A percentile compares a stretch with the other conserved stretches of the same genome.
phyloP scores from a whole-genome alignment of 2,888 invertebrate species.

The Lacanobia oleracea region DNA sequence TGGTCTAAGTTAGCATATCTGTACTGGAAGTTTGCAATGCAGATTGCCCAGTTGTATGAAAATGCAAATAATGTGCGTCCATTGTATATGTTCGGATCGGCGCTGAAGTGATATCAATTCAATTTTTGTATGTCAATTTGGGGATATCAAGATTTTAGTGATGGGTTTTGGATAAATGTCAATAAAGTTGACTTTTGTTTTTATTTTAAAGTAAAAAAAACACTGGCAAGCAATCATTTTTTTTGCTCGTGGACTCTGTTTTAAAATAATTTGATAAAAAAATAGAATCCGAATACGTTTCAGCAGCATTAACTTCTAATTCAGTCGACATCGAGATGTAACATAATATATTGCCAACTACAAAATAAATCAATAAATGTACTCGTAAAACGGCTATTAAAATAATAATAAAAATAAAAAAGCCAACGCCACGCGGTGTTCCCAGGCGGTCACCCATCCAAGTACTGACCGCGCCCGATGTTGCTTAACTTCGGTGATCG shows the following conservation, averaged over 20 bases:
- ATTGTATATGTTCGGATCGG: conserved; percentile 70
- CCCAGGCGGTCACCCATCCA: conserved; percentile 82
- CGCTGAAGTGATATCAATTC: conserved; percentile 64
- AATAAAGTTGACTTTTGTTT: not conserved
- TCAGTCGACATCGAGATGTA: too few species aligned
- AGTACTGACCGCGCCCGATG: conserved; percentile 76
- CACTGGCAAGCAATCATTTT: too few species aligned
- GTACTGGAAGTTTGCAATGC: conserved; percentile 84
- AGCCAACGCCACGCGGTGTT: conserved; percentile 82
- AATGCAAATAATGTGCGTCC: conserved; percentile 81
- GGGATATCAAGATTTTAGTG: conserved; percentile 16
- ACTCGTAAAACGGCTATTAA: too few species aligned
- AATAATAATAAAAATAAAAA: conserved; percentile 21
- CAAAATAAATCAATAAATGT: too few species aligned
- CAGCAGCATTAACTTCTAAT: too few species aligned
- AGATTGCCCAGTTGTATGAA: conserved; percentile 86
- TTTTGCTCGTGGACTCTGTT: too few species aligned
- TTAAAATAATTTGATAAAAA: too few species aligned
- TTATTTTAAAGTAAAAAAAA: too few species aligned
- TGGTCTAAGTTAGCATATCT: conserved; percentile 77
- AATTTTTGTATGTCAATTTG: conserved; percentile 54
- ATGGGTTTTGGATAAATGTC: not conserved
- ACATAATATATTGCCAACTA: too few species aligned
- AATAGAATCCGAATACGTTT: too few species aligned
- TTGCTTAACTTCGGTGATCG: conserved; percentile 87